Percentiles rank a stretch among this genome's conserved stretches.
phyloP scores from a whole-genome alignment of 2,797 vertebrate genomes.

The Helarctos malayanus region DNA sequence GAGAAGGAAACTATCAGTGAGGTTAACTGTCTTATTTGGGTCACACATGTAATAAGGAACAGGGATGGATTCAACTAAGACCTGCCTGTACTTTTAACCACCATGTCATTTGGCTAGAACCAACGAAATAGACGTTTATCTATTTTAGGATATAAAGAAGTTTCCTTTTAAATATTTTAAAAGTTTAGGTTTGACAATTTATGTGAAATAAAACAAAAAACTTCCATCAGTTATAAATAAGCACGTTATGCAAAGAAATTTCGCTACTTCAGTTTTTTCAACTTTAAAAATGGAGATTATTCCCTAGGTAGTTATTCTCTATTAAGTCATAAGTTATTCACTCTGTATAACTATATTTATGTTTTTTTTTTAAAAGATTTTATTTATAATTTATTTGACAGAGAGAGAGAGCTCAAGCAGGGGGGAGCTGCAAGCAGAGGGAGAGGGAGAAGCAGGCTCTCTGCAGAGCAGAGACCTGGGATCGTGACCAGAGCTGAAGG shows the following conservation, averaged over 20 bases:
- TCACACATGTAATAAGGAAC: not conserved
- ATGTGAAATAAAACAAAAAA: not conserved
- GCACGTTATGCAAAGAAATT: not conserved
- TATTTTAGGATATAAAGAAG: conserved; percentile 6
- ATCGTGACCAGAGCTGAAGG: too few species aligned
- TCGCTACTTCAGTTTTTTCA: not conserved
- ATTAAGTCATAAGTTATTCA: not conserved
- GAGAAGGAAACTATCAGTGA: not conserved
- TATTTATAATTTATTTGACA: too few species aligned
- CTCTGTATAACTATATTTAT: not conserved
- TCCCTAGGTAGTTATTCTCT: not conserved
- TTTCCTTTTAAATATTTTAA: conserved; percentile 26
- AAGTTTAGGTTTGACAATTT: conserved; percentile 8
- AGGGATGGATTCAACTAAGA: conserved; percentile 26
- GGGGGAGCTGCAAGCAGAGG: too few species aligned
- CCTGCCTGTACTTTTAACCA: conserved; percentile 16
- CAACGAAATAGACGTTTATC: not conserved
- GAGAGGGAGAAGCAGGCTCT: too few species aligned
- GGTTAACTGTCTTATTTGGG: not conserved
- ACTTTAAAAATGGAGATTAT: conserved; percentile 21
- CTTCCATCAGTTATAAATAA: not conserved
- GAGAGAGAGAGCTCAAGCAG: too few species aligned
- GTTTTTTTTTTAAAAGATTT: too few species aligned
- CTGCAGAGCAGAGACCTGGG: too few species aligned
- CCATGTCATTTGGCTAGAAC: not conserved